Evolutionary conservation across 2,888 invertebrate species (phyloP).

Genomic region (Axea sp.): DNA sequence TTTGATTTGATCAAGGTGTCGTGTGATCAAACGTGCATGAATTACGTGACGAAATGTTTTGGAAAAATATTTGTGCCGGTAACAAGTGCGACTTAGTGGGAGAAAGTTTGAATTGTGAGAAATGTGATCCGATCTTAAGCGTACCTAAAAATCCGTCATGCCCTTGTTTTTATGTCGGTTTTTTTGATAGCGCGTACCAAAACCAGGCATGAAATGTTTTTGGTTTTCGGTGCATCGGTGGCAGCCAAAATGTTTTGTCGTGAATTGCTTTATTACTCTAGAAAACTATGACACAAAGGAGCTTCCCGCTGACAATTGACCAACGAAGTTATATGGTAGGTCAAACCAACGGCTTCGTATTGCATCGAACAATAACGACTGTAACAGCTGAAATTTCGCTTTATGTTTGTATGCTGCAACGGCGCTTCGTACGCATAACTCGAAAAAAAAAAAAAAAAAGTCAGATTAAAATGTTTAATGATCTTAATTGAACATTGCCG

Average conservation of each 20-base stretch:
- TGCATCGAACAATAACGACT: slow-evolving; percentile 4
- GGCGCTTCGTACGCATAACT: no score
- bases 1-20: no score
- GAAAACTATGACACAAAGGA: slow-evolving; percentile 26
- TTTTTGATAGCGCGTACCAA: slow-evolving; percentile 22
- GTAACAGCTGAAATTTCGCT: no score
- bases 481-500: no score
- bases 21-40: no score
- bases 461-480: no score
- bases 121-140: slow-evolving; percentile 16
- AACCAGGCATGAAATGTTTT: slow-evolving; percentile 36
- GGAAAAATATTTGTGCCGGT: not conserved
- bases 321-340: slow-evolving; percentile 37
- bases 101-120: slow-evolving; percentile 38
- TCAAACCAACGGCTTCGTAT: slow-evolving; percentile 19
- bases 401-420: no score
- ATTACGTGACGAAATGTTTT: not conserved
- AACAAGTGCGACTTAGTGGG: slow-evolving; percentile 29
- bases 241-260: slow-evolving; percentile 51
- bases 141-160: slow-evolving; percentile 55
- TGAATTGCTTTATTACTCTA: slow-evolving; percentile 44
- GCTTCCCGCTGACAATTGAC: slow-evolving; percentile 48
- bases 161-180: slow-evolving; percentile 45
- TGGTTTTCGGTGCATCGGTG: slow-evolving; percentile 25
- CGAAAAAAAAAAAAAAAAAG: no score